Percentiles rank a stretch among this genome's conserved stretches.
Conservation (phyloP, 2,113 vertebrate species). For the Rallus limicola region DNA sequence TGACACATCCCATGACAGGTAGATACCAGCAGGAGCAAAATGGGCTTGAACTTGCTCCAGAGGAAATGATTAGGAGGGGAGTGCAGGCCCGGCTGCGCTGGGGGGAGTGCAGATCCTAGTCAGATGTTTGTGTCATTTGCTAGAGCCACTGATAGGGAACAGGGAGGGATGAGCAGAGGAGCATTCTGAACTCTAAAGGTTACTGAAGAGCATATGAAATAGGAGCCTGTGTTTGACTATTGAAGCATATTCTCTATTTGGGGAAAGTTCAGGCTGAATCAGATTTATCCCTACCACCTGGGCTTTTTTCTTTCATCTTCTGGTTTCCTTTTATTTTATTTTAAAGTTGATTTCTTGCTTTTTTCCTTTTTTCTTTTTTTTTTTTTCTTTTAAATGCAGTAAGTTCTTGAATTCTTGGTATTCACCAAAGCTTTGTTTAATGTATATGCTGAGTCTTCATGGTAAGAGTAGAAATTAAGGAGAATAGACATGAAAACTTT, state of each 20-base stretch:
- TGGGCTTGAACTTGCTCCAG: conserved; percentile 32
- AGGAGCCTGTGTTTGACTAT: neutral
- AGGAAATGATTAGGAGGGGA: neutral
- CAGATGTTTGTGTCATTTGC: conserved; percentile 16
- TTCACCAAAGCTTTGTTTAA: neutral
- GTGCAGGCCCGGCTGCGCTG: neutral
- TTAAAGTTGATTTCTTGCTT: neutral
- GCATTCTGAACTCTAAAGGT: conserved; percentile 3
- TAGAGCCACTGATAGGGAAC: neutral
- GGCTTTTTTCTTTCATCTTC: neutral
- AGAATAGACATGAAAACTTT: neutral
- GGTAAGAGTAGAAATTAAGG: neutral
- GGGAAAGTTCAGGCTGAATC: neutral
- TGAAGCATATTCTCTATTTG: neutral
- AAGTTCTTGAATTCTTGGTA: neutral
- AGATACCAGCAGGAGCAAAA: conserved; percentile 26
- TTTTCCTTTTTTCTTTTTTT: no score
- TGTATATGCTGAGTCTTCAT: neutral
- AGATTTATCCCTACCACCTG: neutral
- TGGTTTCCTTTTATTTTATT: neutral
- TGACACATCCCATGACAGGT: conserved; percentile 16
- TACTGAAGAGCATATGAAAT: neutral
- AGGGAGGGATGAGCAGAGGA: neutral
- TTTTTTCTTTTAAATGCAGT: neutral
- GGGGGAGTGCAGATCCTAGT: neutral